phyloP scores from a whole-genome alignment of 2,797 vertebrate genomes.

The Knipowitschia caucasica region DNA sequence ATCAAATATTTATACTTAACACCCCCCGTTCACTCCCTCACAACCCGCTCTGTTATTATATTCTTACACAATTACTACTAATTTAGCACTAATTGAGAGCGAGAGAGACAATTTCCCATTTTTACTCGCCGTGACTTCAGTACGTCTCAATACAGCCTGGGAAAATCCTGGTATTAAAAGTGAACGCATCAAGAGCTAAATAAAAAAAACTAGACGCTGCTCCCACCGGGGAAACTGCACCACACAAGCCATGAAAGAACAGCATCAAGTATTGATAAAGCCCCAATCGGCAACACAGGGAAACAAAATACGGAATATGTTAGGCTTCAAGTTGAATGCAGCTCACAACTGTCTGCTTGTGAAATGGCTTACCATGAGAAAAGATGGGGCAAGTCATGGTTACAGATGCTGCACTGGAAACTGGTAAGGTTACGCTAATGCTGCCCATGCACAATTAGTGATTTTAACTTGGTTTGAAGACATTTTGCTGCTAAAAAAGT shows the following conservation, averaged over 20 bases:
- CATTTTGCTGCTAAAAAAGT: too few relatives aligned
- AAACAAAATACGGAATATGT: conserved; percentile 72
- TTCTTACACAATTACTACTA: conserved; percentile 71
- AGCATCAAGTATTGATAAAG: conserved; percentile 75
- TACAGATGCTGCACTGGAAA: too few relatives aligned
- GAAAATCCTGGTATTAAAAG: conserved; percentile 51
- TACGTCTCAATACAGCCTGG: conserved; percentile 51
- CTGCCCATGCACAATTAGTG: too few relatives aligned
- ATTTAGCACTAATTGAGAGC: conserved; percentile 72
- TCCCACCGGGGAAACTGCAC: conserved; percentile 53
- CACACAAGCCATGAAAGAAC: conserved; percentile 68
- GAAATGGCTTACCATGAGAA: conserved; percentile 30
- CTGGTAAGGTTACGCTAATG: too few relatives aligned
- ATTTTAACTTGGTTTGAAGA: too few relatives aligned
- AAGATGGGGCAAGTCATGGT: too few relatives aligned
- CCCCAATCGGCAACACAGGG: conserved; percentile 68
- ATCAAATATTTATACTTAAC: conserved; percentile 52
- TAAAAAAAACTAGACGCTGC: conserved; percentile 67
- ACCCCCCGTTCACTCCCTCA: conserved; percentile 44
- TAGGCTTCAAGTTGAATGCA: conserved; percentile 66
- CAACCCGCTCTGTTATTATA: conserved; percentile 66
- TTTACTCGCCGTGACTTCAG: conserved; percentile 51
- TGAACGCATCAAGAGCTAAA: conserved; percentile 63
- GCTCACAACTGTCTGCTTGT: conserved; percentile 59
- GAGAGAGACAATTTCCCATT: conserved; percentile 69